Conservation (phyloP, 2,888 invertebrate genomes). For the Scrobipalpa atriplicella region DNA sequence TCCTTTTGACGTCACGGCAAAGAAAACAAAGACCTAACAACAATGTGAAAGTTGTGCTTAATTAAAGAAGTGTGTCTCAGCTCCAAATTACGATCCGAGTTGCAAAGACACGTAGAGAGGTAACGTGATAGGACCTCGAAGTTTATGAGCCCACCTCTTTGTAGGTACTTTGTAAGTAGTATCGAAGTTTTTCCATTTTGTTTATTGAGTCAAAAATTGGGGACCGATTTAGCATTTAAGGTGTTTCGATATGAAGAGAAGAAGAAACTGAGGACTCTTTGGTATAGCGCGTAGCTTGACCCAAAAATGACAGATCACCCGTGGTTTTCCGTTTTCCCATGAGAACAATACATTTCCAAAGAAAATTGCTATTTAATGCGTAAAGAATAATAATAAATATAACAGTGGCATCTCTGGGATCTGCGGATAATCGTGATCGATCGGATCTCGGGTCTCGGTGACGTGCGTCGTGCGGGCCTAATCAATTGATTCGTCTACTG, state of each 20-base stretch:
- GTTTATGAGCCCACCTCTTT: slow-evolving; percentile 8
- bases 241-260: no score
- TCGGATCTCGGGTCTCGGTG: background rate
- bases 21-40: background rate
- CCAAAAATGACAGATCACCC: no score
- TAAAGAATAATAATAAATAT: background rate
- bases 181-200: no score
- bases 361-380: no score
- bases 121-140: background rate
- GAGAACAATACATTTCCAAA: no score
- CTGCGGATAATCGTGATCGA: slow-evolving; percentile 4
- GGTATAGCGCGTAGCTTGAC: no score
- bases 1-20: background rate
- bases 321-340: no score
- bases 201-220: no score
- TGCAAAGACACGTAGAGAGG: slow-evolving; percentile 8
- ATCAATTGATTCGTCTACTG: slow-evolving; percentile 12
- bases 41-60: slow-evolving; percentile 1
- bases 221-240: no score
- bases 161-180: background rate
- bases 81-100: slow-evolving; percentile 1
- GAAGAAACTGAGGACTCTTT: no score
- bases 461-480: slow-evolving; percentile 6
- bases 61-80: slow-evolving; percentile 6
- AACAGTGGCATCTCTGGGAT: background rate